Conservation (phyloP, 2,113 vertebrate species). For the Corythornis cristatus region DNA sequence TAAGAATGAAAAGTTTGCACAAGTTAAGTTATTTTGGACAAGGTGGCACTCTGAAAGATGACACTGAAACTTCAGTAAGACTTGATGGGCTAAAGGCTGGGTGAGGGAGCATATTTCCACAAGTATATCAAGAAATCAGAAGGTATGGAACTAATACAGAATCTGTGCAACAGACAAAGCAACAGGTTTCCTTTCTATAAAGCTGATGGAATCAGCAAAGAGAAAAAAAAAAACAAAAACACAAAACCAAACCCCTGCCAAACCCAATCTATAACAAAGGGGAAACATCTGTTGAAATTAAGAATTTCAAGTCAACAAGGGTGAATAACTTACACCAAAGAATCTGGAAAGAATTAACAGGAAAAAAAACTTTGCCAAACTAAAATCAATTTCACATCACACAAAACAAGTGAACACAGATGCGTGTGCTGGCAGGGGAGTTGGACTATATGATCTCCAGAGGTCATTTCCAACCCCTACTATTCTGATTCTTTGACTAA, state of each 20-base stretch:
- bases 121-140: not conserved
- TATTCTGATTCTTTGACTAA: not conserved
- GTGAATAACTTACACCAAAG: not conserved
- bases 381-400: not conserved
- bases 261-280: not conserved
- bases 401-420: not conserved
- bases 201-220: not conserved
- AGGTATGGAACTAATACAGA: not conserved
- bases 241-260: not conserved
- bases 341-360: not conserved
- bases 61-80: not conserved
- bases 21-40: not conserved
- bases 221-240: not conserved
- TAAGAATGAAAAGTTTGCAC: not conserved
- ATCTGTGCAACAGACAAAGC: not conserved
- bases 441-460: too few relatives aligned
- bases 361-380: not conserved
- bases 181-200: not conserved
- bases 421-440: not conserved
- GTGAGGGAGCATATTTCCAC: accelerated
- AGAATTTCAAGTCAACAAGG: not conserved
- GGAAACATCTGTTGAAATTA: not conserved
- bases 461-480: too few relatives aligned
- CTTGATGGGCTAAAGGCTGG: not conserved
- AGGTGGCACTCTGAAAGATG: not conserved